These are phyloP conservation scores for Dysdera silvatica DNA, from an alignment of 1,140 invertebrate genomes.

Conservation along the genomic window DNA sequence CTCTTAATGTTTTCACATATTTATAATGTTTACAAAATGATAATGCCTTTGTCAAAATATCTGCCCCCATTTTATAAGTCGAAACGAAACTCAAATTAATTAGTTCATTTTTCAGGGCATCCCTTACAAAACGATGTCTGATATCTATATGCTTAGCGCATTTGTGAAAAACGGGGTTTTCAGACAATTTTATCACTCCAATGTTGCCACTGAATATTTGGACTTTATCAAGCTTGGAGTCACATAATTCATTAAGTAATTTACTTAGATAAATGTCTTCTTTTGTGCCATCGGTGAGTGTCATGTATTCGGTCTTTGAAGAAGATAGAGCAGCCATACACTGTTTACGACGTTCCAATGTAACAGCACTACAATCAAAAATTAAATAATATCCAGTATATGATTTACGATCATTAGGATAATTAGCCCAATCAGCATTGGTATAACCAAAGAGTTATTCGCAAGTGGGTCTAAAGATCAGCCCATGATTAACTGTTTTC, in stretches of 20 bases:
- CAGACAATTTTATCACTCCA: background rate
- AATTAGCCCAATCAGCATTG: background rate
- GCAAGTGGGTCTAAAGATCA: background rate
- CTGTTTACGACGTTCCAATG: conserved; percentile 48
- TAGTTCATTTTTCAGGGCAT: background rate
- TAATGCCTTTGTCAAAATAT: no score
- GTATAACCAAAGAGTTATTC: background rate
- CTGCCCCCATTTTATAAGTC: no score
- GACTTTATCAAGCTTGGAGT: background rate
- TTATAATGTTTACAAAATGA: no score
- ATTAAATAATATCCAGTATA: conserved; percentile 41
- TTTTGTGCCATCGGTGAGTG: conserved; percentile 39
- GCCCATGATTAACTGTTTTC: conserved; percentile 31
- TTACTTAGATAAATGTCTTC: background rate
- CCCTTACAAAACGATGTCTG: background rate
- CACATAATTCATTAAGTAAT: conserved; percentile 1
- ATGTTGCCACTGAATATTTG: background rate
- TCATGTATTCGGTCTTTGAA: conserved; percentile 46
- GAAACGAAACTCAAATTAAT: no score
- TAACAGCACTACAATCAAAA: conserved; percentile 42
- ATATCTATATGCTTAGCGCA: background rate
- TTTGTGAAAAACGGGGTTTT: background rate
- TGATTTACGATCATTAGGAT: conserved; percentile 32
- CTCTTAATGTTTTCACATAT: no score
- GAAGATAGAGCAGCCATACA: conserved; percentile 45